Percentiles rank a stretch among this genome's conserved stretches.
phyloP scores from a whole-genome alignment of 2,797 vertebrate species.

The Brotogeris chrysoptera region DNA sequence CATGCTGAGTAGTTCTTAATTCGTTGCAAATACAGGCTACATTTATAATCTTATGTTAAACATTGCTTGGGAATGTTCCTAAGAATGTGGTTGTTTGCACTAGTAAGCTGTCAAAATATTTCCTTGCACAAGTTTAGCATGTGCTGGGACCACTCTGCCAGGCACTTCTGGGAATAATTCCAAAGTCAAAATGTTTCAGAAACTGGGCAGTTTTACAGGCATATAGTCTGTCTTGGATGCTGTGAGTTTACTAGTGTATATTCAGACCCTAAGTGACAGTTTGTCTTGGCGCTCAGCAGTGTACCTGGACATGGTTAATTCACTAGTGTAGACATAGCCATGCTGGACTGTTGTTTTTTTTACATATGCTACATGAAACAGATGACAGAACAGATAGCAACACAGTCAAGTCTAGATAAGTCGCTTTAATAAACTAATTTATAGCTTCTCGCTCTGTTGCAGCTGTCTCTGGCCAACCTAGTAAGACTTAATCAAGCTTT shows the following conservation, averaged over 20 bases:
- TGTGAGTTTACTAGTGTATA: background rate
- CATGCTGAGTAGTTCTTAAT: background rate
- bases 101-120: conserved; percentile 29
- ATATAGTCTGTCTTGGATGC: background rate
- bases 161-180: background rate
- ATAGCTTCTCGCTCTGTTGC: conserved; percentile 23
- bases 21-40: background rate
- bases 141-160: background rate
- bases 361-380: background rate
- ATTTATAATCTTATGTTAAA: background rate
- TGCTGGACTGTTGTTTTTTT: background rate
- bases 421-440: conserved; percentile 7
- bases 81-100: background rate
- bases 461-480: conserved; percentile 85
- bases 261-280: background rate
- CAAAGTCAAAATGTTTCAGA: background rate
- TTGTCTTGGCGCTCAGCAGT: background rate
- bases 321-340: background rate
- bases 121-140: background rate
- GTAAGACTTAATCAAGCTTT: conserved; percentile 82
- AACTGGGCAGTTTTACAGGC: background rate
- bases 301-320: background rate
- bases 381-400: background rate
- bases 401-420: background rate
- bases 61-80: background rate